phyloP scores from a whole-genome alignment of 2,888 invertebrate genomes.

The Nasonovia ribisnigri region DNA sequence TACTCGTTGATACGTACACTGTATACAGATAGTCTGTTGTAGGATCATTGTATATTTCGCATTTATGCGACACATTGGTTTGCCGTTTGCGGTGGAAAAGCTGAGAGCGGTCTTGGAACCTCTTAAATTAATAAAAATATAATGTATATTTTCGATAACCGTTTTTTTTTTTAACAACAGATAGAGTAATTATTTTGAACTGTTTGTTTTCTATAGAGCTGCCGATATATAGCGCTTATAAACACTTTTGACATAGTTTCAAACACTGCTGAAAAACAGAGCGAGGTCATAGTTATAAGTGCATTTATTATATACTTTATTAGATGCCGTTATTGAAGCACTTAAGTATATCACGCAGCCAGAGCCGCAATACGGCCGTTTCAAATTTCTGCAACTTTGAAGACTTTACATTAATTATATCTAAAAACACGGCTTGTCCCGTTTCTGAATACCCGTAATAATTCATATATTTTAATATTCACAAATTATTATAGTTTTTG shows the following conservation, averaged over 20 bases:
- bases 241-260: not conserved
- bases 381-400: not conserved
- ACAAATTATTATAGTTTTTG: not conserved
- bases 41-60: not conserved
- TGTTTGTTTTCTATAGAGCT: not conserved
- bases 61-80: not conserved
- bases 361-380: not conserved
- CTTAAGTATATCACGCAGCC: not conserved
- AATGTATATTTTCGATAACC: not conserved
- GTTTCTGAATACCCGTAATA: not conserved
- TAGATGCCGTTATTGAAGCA: not conserved
- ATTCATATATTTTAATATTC: not conserved
- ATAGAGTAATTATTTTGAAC: not conserved
- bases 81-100: no score
- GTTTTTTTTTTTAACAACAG: not conserved
- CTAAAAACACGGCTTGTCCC: not conserved
- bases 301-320: not conserved
- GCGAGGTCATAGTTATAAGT: not conserved
- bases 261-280: not conserved
- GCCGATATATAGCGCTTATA: not conserved
- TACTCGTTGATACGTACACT: not conserved
- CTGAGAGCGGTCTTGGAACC: not conserved
- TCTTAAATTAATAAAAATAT: not conserved
- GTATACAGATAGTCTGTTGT: not conserved
- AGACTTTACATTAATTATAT: not conserved